Evolutionary conservation across 2,888 invertebrate genomes (phyloP).

Genomic region (Adineta ricciae): DNA sequence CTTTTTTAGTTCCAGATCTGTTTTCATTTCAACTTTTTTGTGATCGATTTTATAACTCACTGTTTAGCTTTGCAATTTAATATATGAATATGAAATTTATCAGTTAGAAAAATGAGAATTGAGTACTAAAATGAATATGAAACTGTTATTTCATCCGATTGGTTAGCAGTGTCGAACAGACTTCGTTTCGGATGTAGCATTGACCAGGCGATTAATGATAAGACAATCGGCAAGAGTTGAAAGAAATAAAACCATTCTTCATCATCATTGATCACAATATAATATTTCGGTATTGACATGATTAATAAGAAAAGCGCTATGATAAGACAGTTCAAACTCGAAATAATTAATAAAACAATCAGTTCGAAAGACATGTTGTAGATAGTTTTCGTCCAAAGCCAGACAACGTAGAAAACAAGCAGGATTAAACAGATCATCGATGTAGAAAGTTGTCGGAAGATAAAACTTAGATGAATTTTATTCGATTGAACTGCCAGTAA

Average conservation of each 20-base stretch:
- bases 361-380: neutral
- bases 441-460: neutral
- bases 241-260: neutral
- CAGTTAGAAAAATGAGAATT: too few relatives aligned
- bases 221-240: neutral
- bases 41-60: neutral
- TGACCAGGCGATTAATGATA: neutral
- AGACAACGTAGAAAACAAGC: neutral
- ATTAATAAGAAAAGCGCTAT: neutral
- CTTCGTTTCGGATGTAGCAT: neutral
- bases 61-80: neutral
- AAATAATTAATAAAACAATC: neutral
- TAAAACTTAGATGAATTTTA: neutral
- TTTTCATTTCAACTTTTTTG: neutral
- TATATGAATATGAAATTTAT: neutral
- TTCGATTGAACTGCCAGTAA: neutral
- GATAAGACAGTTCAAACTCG: neutral
- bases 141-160: neutral
- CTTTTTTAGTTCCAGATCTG: neutral
- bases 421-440: neutral
- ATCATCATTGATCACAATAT: neutral
- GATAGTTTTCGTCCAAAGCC: neutral
- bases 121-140: neutral
- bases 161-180: neutral
- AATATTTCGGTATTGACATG: neutral